A percentile compares a stretch with the other conserved stretches of the same genome.
phyloP scores from a whole-genome alignment of 1,140 invertebrate species.

The Dreissena rostriformis region DNA sequence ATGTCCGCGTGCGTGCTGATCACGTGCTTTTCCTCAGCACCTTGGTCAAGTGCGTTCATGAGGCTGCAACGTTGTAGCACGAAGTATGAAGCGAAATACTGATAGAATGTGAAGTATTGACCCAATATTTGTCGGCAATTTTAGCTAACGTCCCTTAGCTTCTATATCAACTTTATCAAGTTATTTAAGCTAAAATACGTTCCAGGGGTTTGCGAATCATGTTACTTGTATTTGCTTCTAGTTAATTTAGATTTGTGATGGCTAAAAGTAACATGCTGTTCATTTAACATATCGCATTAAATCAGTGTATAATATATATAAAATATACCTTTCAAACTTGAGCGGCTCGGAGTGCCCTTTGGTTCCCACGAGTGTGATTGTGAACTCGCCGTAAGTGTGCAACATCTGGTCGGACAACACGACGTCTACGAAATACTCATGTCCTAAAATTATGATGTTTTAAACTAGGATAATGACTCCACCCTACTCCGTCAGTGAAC shows the following conservation, averaged over 20 bases:
- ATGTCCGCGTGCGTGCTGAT: neutral
- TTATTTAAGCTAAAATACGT: too few relatives aligned
- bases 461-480: neutral
- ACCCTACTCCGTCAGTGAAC: neutral
- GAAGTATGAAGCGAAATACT: too few relatives aligned
- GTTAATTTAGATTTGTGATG: too few relatives aligned
- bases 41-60: slow-evolving; percentile 1
- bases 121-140: too few relatives aligned
- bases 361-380: slow-evolving; percentile 57
- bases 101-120: too few relatives aligned
- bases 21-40: slow-evolving; percentile 9
- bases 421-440: slow-evolving; percentile 66
- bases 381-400: slow-evolving; percentile 57
- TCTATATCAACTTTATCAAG: too few relatives aligned
- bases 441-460: slow-evolving; percentile 41
- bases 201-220: too few relatives aligned
- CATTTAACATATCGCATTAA: too few relatives aligned
- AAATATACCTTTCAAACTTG: slow-evolving; percentile 61
- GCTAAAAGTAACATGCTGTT: too few relatives aligned
- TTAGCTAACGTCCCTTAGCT: too few relatives aligned
- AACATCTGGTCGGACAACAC: slow-evolving; percentile 38
- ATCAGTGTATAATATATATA: neutral
- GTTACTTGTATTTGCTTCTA: too few relatives aligned
- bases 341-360: slow-evolving; percentile 53
- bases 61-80: neutral